phyloP scores from a whole-genome alignment of 2,888 invertebrate species.

The Xestia rhomboidea region DNA sequence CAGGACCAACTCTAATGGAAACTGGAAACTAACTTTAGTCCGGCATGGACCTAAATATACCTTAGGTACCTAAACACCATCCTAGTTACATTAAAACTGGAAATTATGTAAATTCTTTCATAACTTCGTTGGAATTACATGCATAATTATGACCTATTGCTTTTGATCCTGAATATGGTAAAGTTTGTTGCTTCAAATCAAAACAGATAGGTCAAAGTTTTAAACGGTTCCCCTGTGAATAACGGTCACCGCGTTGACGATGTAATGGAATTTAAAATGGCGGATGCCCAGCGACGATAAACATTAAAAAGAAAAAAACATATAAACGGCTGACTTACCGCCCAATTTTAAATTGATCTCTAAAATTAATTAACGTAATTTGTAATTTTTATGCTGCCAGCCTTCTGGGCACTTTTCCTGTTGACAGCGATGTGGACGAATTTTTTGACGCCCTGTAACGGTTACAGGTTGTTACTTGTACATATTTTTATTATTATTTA shows the following conservation, averaged over 20 bases:
- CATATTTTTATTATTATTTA: no score
- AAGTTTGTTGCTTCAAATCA: slow-evolving; percentile 40
- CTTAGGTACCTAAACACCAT: slow-evolving; percentile 55
- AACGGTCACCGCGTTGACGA: slow-evolving; percentile 7
- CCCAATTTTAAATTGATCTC: not conserved
- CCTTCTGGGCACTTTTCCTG: no score
- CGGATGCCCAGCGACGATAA: not conserved
- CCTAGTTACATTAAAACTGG: slow-evolving; percentile 48
- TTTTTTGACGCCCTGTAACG: no score
- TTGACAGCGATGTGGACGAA: no score
- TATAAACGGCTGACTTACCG: slow-evolving; percentile 11
- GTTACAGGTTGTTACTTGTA: no score
- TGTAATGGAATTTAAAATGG: slow-evolving; percentile 38
- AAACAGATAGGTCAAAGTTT: slow-evolving; percentile 42
- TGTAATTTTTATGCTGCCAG: no score
- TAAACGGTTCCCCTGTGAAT: slow-evolving; percentile 36
- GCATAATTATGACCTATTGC: slow-evolving; percentile 58
- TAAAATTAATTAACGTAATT: not conserved
- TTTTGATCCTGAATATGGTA: slow-evolving; percentile 49
- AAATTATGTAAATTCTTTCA: slow-evolving; percentile 63
- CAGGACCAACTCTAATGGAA: slow-evolving; percentile 69
- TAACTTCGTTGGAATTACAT: slow-evolving; percentile 56
- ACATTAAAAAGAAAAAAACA: slow-evolving; percentile 9
- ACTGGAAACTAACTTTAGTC: slow-evolving; percentile 68
- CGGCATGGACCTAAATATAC: slow-evolving; percentile 59